Percentiles rank a stretch among this genome's conserved stretches.
phyloP scores from a whole-genome alignment of 2,888 invertebrate species.

The Luperina testacea region DNA sequence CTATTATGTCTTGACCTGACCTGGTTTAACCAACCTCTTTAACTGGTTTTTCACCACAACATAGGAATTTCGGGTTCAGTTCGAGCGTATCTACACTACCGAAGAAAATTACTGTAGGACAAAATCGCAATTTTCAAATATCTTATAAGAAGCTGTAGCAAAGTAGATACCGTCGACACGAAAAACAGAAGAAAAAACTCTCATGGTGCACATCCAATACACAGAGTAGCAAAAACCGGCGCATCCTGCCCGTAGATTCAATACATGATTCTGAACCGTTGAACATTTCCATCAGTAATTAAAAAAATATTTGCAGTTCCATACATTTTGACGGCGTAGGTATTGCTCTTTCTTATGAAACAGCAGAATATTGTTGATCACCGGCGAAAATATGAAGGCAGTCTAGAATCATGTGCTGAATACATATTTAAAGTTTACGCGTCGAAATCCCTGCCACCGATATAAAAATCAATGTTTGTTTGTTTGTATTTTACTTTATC shows the following conservation, averaged over 20 bases:
- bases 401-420: too few relatives aligned
- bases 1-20: constrained; percentile 28
- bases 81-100: background rate
- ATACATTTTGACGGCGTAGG: background rate
- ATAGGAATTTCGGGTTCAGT: background rate
- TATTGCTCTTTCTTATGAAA: too few relatives aligned
- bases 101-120: background rate
- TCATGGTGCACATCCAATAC: background rate
- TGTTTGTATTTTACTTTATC: background rate
- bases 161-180: background rate
- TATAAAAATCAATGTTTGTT: too few relatives aligned
- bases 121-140: background rate
- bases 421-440: too few relatives aligned
- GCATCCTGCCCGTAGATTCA: too few relatives aligned
- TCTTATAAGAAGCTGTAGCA: background rate
- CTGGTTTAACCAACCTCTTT: constrained; percentile 1
- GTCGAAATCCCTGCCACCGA: too few relatives aligned
- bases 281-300: too few relatives aligned
- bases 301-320: too few relatives aligned
- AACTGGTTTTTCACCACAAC: background rate
- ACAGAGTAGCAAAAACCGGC: too few relatives aligned
- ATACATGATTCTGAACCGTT: too few relatives aligned
- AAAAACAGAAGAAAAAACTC: background rate
- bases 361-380: too few relatives aligned
- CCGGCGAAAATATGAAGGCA: too few relatives aligned